Conservation (phyloP, 2,797 vertebrate genomes). For the Distichodus sexfasciatus region DNA sequence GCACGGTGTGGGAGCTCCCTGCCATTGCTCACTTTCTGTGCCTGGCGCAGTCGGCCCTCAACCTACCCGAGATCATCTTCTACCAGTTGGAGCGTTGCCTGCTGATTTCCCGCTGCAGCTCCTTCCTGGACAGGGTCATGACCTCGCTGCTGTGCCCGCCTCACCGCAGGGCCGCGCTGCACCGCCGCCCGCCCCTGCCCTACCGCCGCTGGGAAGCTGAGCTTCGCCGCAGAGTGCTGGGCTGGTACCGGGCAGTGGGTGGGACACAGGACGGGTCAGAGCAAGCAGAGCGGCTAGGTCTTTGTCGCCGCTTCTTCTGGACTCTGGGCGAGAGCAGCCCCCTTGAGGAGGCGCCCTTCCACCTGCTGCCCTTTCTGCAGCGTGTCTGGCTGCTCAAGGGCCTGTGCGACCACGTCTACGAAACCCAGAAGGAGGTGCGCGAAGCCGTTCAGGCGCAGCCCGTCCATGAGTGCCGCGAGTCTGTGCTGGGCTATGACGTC, state of each 20-base stretch:
- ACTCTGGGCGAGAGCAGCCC: slow-evolving; percentile 87
- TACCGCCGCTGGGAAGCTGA: slow-evolving; percentile 93
- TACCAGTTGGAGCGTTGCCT: slow-evolving; percentile 96
- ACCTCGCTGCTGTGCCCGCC: slow-evolving; percentile 89
- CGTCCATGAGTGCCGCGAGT: slow-evolving; percentile 97
- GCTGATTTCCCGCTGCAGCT: slow-evolving; percentile 93
- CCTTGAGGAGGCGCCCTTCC: slow-evolving; percentile 88
- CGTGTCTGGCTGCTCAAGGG: slow-evolving; percentile 97
- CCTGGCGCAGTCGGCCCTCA: slow-evolving; percentile 91
- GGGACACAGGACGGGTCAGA: slow-evolving; percentile 78
- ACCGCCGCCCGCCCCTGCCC: slow-evolving; percentile 83
- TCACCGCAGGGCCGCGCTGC: slow-evolving; percentile 83
- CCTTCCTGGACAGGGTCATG: slow-evolving; percentile 94
- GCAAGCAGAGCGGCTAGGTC: slow-evolving; percentile 87
- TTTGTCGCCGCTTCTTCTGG: slow-evolving; percentile 89
- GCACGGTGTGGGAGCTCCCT: slow-evolving; percentile 95
- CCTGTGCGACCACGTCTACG: slow-evolving; percentile 93
- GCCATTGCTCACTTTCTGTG: slow-evolving; percentile 98
- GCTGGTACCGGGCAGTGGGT: slow-evolving; percentile 87
- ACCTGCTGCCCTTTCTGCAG: slow-evolving; percentile 86
- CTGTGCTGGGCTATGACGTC: slow-evolving; percentile 96
- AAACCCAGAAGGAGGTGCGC: slow-evolving; percentile 95
- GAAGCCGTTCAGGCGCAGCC: slow-evolving; percentile 91
- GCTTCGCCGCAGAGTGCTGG: slow-evolving; percentile 84
- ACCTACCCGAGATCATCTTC: slow-evolving; percentile 96